phyloP scores from a whole-genome alignment of 2,797 vertebrate genomes.

The Salarias fasciatus region DNA sequence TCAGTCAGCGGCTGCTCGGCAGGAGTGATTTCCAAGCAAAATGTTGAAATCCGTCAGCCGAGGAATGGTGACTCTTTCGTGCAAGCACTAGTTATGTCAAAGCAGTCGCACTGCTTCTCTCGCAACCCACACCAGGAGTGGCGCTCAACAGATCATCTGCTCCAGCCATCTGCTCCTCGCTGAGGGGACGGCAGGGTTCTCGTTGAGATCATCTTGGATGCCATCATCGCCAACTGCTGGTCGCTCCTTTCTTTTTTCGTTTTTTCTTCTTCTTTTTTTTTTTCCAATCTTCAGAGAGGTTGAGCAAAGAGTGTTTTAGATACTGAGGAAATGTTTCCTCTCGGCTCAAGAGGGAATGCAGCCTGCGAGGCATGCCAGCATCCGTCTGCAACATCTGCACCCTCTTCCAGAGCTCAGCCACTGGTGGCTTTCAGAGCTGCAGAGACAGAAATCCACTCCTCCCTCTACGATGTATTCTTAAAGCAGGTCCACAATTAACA shows the following conservation, averaged over 20 bases:
- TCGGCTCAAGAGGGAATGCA: background rate
- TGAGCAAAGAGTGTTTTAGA: constrained; percentile 22
- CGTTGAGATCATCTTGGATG: constrained; percentile 46
- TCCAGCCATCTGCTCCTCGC: constrained; percentile 63
- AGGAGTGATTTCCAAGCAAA: constrained; percentile 16
- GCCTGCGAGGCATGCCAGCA: background rate
- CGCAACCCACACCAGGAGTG: constrained; percentile 36
- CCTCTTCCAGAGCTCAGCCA: background rate
- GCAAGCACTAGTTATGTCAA: constrained; percentile 33
- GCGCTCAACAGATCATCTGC: constrained; percentile 59
- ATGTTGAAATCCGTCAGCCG: constrained; percentile 13
- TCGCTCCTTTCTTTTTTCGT: constrained; percentile 19
- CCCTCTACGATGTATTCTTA: background rate
- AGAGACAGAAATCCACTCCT: background rate
- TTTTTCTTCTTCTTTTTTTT: background rate
- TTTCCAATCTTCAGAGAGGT: constrained; percentile 4
- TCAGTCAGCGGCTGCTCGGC: constrained; percentile 24
- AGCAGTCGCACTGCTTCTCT: constrained; percentile 23
- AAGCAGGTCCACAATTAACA: background rate
- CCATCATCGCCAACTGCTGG: constrained; percentile 51
- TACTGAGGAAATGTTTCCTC: constrained; percentile 20
- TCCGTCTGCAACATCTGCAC: background rate
- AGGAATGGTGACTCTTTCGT: constrained; percentile 12
- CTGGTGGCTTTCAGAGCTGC: too few species aligned
- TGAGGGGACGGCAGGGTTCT: constrained; percentile 30